Conservation (phyloP, 37 sponge, comb jelly and placozoan genomes). For the Ianthella basta region DNA sequence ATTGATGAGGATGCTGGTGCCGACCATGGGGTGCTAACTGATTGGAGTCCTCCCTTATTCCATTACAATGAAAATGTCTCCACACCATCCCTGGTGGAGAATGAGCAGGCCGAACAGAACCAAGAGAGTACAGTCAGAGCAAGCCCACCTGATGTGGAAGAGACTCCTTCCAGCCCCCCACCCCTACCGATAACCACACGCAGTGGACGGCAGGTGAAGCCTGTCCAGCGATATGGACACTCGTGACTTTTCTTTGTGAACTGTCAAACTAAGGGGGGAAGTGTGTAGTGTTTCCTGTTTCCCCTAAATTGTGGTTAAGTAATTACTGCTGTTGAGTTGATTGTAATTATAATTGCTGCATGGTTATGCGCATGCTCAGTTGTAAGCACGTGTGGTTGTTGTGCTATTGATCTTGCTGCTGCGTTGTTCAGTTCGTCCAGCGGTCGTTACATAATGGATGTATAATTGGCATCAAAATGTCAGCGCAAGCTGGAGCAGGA, state of each 20-base stretch:
- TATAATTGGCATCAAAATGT: no score
- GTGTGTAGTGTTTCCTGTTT: background rate
- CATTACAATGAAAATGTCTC: background rate
- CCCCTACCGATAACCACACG: background rate
- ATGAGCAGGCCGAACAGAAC: background rate
- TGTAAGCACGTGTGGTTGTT: no score
- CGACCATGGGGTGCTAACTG: background rate
- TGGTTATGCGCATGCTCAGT: no score
- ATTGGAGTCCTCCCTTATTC: constrained; percentile 21
- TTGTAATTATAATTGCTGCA: no score
- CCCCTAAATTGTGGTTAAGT: background rate
- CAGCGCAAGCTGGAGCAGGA: no score
- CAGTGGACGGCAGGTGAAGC: constrained; percentile 2
- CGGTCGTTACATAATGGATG: no score
- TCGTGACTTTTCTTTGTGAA: background rate
- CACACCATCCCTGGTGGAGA: background rate
- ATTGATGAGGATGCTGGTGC: background rate
- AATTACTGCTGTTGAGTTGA: no score
- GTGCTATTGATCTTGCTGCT: no score
- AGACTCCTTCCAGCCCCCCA: background rate
- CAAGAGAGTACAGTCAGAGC: no score
- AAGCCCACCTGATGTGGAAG: background rate
- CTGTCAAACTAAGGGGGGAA: background rate
- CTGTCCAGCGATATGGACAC: constrained; percentile 17
- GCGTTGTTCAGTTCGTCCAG: no score